Evolutionary conservation across 2,888 invertebrate genomes (phyloP), one percentile per base, ranked within the genome.

Genomic region (Thecophora atra): DNA sequence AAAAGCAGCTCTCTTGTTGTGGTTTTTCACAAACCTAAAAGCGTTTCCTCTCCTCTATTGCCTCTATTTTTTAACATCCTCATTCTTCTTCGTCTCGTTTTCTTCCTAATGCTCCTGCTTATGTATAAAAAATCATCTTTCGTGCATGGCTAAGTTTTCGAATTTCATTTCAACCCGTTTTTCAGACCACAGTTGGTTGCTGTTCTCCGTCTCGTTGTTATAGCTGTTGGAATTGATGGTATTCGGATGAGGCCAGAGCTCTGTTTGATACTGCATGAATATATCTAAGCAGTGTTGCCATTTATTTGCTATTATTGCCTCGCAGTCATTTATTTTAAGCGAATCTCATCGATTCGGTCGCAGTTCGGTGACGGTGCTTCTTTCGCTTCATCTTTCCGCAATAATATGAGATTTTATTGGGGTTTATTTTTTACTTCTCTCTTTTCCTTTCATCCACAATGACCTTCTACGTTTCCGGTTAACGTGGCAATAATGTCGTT

Each of bases 401-500:
- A 42, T 42, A 44, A 19, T 51, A 52, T 67, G 6, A 54, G 30
- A 62, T 62, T 69, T 69, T 69, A 62, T 47, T 69, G 69, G 60
- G 60, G 60, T 62, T 62, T 51, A 69, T 69, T 69, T 69, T 69
- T 60, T 51, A 69, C 51, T 44, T 44, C 44, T 37, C 24, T 28
- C n/a, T 11, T 70, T 67, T 52, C 24, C 54, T 19, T 54, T 15
- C 24, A n/a, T 54, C 56, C 63, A 67, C 66, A 11, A 60, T 68
- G 44, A n/a, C 68, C 68, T 42, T 68, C 37, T 68, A 64, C 71
- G 68, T 71, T 77, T 75, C 73, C 77, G 78, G 76, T 76, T 75
- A 77, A 77, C 74, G 74, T 72, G 70, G 71, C 76, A 76, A 77
- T 78, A 74, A 76, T 76, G 75, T 74, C 73, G 77, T 77, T 69